A percentile compares a stretch with the other conserved stretches of the same genome.
Conservation (phyloP, 2,888 invertebrate genomes). For the Dryocosmus kuriphilus region DNA sequence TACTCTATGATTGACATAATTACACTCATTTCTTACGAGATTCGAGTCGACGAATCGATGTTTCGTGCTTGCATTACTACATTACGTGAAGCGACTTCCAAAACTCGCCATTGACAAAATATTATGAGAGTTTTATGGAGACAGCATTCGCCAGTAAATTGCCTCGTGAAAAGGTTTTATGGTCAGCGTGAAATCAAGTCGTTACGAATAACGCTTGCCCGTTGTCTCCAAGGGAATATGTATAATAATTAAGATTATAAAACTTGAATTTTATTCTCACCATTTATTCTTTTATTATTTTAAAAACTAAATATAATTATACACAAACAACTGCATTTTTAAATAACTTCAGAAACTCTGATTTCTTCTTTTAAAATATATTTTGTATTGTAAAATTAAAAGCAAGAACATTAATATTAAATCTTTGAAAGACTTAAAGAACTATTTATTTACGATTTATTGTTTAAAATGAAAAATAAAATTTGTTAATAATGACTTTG, state of each 20-base stretch:
- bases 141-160: conserved; percentile 46
- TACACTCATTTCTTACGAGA: not conserved
- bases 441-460: no score
- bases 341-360: no score
- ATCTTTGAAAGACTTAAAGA: no score
- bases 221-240: not conserved
- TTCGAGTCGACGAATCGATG: not conserved
- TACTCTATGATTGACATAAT: not conserved
- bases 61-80: conserved; percentile 34
- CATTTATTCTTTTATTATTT: not conserved
- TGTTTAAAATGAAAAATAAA: no score
- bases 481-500: no score
- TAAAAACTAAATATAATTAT: not conserved
- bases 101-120: conserved; percentile 45
- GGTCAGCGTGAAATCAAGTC: conserved; percentile 25
- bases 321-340: not conserved
- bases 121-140: conserved; percentile 52
- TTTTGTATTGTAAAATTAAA: no score
- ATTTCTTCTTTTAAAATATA: no score
- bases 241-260: not conserved
- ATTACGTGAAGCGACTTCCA: conserved; percentile 38
- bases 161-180: conserved; percentile 45
- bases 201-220: not conserved
- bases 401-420: no score
- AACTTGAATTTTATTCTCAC: not conserved